phyloP scores from a whole-genome alignment of 2,113 vertebrate genomes.

The Choloepus hoffmanni region DNA sequence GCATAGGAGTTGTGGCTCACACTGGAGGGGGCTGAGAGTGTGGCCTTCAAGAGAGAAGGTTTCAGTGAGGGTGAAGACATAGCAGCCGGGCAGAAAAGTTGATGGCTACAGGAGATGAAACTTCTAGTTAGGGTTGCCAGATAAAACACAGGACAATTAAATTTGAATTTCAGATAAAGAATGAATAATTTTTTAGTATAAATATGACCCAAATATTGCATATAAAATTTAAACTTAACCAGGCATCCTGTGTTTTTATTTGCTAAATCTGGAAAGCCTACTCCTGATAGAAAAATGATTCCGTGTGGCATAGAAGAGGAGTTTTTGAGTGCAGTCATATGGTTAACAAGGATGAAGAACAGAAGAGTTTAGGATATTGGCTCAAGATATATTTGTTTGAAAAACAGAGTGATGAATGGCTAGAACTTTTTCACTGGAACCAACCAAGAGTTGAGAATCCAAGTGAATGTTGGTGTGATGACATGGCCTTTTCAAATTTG shows the following conservation, averaged over 20 bases:
- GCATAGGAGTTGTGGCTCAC: background rate
- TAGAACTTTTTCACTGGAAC: background rate
- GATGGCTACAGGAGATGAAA: background rate
- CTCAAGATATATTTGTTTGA: background rate
- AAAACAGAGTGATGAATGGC: background rate
- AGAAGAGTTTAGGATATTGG: background rate
- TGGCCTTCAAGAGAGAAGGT: background rate
- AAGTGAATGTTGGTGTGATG: background rate
- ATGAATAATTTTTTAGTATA: background rate
- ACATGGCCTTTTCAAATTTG: constrained; percentile 30
- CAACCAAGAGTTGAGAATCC: background rate
- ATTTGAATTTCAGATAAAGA: constrained; percentile 46
- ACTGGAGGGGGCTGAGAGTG: background rate
- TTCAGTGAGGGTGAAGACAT: background rate
- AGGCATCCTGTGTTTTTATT: background rate
- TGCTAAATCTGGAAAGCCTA: background rate
- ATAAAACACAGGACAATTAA: background rate
- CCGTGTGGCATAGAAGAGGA: background rate
- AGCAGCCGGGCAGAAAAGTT: background rate
- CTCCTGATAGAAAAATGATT: background rate
- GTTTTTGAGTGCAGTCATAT: background rate
- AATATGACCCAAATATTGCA: background rate
- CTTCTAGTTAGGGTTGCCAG: background rate
- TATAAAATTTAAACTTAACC: background rate
- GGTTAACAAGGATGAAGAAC: background rate